These are phyloP conservation scores for Scytalopus superciliaris DNA, from an alignment of 2,113 vertebrate genomes.

Conservation along the genomic window DNA sequence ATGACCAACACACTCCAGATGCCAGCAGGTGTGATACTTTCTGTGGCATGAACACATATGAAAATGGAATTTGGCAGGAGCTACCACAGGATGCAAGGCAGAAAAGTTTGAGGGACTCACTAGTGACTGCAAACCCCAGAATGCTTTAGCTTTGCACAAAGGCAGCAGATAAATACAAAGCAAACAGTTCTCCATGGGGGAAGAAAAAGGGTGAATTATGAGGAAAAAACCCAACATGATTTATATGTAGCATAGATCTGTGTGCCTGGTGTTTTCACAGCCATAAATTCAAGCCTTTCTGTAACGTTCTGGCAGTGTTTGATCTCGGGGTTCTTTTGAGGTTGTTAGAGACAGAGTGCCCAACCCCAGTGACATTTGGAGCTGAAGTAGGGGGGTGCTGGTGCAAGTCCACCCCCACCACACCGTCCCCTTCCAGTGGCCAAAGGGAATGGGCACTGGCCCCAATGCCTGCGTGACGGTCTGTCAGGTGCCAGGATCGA, in stretches of 20 bases:
- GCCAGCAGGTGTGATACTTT: background rate
- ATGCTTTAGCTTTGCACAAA: background rate
- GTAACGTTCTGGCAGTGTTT: background rate
- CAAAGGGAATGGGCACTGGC: background rate
- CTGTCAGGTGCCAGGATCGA: background rate
- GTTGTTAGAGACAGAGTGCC: background rate
- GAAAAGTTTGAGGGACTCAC: background rate
- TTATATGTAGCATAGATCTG: background rate
- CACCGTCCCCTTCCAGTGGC: fast-evolving
- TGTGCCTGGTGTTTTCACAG: background rate
- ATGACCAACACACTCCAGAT: fast-evolving
- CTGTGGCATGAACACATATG: background rate
- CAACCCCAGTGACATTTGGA: background rate
- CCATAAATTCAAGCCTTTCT: background rate
- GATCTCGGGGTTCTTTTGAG: background rate
- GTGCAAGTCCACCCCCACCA: background rate
- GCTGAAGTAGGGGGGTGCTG: background rate
- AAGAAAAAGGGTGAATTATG: background rate
- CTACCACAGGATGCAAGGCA: background rate
- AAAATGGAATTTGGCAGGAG: background rate
- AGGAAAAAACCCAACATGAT: fast-evolving
- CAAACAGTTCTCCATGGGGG: background rate
- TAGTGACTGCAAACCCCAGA: background rate
- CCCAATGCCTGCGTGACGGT: fast-evolving
- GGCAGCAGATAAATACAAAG: background rate